A percentile compares a stretch with the other conserved stretches of the same genome.
These are phyloP conservation scores for Paragorgia papillata DNA, from an alignment of 92 coral and sea anemone genomes.

Conservation along the genomic window DNA sequence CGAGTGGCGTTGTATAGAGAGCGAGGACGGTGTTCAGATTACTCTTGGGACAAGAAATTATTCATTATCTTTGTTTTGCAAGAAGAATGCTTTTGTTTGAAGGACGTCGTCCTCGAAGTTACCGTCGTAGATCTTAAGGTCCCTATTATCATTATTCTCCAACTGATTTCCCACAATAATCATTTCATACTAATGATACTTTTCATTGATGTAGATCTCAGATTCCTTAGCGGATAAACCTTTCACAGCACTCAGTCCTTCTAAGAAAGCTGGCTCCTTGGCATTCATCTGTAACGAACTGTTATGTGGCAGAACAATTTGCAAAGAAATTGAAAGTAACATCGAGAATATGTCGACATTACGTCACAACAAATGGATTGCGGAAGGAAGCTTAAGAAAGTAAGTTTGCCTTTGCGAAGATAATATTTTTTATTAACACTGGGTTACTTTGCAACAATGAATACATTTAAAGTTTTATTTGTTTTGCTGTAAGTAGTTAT, in stretches of 20 bases:
- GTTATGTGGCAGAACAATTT: constrained; percentile 79
- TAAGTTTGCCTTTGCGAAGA: too few species aligned
- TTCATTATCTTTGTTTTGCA: too few species aligned
- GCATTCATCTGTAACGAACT: constrained; percentile 92
- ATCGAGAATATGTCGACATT: constrained; percentile 94
- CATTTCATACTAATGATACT: background rate
- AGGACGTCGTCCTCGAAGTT: too few species aligned
- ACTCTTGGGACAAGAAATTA: too few species aligned
- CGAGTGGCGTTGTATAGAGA: too few species aligned
- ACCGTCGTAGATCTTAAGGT: too few species aligned
- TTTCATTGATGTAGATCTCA: constrained; percentile 58
- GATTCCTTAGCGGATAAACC: constrained; percentile 83
- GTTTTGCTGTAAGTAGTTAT: too few species aligned
- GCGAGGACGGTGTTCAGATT: too few species aligned
- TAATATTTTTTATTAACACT: background rate
- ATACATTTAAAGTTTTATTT: too few species aligned
- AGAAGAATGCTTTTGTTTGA: too few species aligned
- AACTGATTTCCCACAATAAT: too few species aligned
- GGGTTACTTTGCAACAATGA: background rate
- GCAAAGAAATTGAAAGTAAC: constrained; percentile 91
- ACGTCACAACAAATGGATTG: constrained; percentile 92
- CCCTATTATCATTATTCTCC: too few species aligned
- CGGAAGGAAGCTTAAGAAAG: constrained; percentile 95
- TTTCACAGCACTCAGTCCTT: constrained; percentile 80
- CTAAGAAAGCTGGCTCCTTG: constrained; percentile 77